Conservation (phyloP, 2,113 vertebrate genomes). For the Porphyrio hochstetteri region DNA sequence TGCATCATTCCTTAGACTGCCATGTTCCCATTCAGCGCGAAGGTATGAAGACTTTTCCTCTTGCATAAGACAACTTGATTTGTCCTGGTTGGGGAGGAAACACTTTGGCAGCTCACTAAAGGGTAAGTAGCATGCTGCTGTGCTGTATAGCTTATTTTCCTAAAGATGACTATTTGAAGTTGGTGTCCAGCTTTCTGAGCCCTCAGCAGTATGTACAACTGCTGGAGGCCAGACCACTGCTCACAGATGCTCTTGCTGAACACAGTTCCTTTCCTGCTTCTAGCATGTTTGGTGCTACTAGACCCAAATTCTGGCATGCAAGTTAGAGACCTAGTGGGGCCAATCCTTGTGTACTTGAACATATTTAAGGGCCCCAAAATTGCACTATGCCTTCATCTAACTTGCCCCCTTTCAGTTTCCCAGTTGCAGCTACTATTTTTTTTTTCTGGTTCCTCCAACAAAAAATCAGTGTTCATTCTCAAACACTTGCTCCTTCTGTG, state of each 20-base stretch:
- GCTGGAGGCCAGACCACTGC: not conserved
- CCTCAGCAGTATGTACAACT: not conserved
- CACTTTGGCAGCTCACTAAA: not conserved
- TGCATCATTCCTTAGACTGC: not conserved
- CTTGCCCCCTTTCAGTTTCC: not conserved
- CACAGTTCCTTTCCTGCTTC: not conserved
- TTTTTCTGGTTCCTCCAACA: not conserved
- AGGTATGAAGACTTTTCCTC: conserved; percentile 49
- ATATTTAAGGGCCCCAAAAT: not conserved
- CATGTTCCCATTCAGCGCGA: not conserved
- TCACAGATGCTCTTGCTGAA: not conserved
- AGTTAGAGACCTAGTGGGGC: not conserved
- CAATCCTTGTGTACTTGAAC: not conserved
- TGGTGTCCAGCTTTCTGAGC: not conserved
- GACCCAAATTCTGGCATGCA: not conserved
- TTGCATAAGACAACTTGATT: conserved; percentile 12
- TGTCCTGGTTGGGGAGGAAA: not conserved
- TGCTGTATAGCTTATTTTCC: not conserved
- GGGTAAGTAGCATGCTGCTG: not conserved
- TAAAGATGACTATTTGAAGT: not conserved
- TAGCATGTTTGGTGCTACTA: not conserved
- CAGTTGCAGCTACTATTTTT: rapidly evolving
- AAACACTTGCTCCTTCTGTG: not conserved
- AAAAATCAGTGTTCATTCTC: not conserved
- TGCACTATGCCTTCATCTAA: not conserved